phyloP scores from a whole-genome alignment of 2,888 invertebrate genomes.

The Lapara coniferarum region DNA sequence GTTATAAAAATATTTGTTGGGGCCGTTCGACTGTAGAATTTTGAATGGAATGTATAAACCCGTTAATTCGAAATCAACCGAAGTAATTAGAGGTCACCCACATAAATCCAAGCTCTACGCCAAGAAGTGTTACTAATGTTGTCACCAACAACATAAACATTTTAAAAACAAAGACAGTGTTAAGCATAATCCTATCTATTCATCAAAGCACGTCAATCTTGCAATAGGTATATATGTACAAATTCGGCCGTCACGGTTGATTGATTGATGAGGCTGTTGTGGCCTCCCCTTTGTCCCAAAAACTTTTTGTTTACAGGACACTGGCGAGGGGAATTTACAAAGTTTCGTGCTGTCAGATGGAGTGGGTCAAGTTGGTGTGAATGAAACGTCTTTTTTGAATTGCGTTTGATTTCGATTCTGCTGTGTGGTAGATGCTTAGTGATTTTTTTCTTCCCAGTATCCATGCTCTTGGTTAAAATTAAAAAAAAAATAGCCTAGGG shows the following conservation, averaged over 20 bases:
- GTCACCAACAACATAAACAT: not conserved
- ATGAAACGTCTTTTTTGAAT: not conserved
- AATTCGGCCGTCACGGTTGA: slow-evolving; percentile 53
- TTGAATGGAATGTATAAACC: no score
- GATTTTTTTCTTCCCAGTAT: not conserved
- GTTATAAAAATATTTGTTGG: no score
- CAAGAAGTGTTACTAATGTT: no score
- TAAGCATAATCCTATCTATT: slow-evolving; percentile 14
- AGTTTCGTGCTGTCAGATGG: slow-evolving; percentile 39
- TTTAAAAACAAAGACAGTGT: not conserved
- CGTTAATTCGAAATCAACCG: no score
- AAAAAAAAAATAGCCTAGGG: no score
- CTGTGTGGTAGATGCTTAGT: not conserved
- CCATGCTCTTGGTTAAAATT: no score
- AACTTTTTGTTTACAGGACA: slow-evolving; percentile 64
- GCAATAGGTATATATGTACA: slow-evolving; percentile 44
- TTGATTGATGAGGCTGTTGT: slow-evolving; percentile 65
- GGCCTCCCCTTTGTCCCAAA: slow-evolving; percentile 47
- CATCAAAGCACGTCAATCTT: slow-evolving; percentile 27
- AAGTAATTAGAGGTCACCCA: no score
- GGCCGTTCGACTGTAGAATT: no score
- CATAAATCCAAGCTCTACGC: no score
- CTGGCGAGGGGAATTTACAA: slow-evolving; percentile 38
- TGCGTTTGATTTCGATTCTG: not conserved
- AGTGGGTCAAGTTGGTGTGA: slow-evolving; percentile 16